Evolutionary conservation across 1,140 invertebrate species (phyloP), one percentile per base, ranked within the genome.

Genomic region (Bombus pascuorum): DNA sequence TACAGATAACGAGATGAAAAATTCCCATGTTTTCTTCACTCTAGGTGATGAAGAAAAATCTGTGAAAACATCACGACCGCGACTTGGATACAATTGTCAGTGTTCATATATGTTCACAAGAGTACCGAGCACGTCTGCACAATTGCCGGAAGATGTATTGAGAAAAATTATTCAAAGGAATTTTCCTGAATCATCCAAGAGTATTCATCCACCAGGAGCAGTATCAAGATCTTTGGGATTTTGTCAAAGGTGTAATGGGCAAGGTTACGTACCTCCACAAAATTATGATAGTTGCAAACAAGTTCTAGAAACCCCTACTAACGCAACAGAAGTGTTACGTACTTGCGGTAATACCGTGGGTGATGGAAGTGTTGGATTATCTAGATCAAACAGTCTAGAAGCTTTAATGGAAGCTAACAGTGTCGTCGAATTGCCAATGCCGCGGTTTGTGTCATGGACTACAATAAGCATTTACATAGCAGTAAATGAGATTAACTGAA

Each of bases 1-100:
- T 47, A 84, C 79, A 4, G 70, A 34, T 2, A 75, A 84, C 0
- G 86, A 90, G 28, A 78, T 39, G 37, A 90, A 90, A 47, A 66
- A 83, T 62, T 87, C 92, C 15, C 92, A 96, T 85, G 97, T 98
- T 2, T 95, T 97, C n/a, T 98, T 98, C 91, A 97, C 97, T 18
- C 94, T 98, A 25, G 97, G 97, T n/a, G 97, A 97, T 75, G 96
- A 97, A 92, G 97, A 97, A 72, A 96, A 96, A 88, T 91, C 97
- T 77, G 95, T 96, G 71, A 89, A 91, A 37, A 18, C 74, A 0
- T 68, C 88, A 18, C 81, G 88, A 34, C 76, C 89, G 1, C 70
- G 85, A 13, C 80, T 89, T 6, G 82, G 81, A 8, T 89, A 86
- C 47, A 93, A 86, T 44, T 94, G 94, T 84, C 93, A 94, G 59